Evolutionary conservation across 1,140 invertebrate genomes (phyloP).

Genomic region (Pemphigus obesinymphae): DNA sequence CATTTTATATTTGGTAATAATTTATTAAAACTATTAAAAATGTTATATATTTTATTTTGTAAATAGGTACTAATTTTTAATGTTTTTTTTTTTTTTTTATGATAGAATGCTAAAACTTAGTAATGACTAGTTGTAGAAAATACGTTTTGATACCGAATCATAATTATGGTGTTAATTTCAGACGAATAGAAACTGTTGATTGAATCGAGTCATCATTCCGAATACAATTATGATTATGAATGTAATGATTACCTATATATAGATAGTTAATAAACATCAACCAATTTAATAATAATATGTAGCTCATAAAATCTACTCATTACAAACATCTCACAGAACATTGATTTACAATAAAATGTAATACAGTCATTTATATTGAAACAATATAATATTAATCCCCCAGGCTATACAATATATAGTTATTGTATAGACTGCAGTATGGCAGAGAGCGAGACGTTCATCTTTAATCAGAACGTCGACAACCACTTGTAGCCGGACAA

Average conservation of each 20-base stretch:
- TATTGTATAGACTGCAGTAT: not conserved
- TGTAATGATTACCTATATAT: not conserved
- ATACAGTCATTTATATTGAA: not conserved
- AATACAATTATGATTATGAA: too few relatives aligned
- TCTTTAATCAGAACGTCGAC: not conserved
- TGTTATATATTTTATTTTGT: too few relatives aligned
- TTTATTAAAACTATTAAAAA: too few relatives aligned
- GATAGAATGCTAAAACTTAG: too few relatives aligned
- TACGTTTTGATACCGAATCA: not conserved
- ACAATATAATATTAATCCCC: not conserved
- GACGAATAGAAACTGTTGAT: not conserved
- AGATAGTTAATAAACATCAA: not conserved
- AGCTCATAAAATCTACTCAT: not conserved
- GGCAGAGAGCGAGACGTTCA: not conserved
- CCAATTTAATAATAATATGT: not conserved
- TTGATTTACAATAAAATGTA: not conserved
- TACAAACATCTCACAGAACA: not conserved
- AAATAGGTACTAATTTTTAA: not conserved
- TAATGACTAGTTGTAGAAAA: not conserved
- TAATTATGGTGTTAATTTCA: not conserved
- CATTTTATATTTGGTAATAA: too few relatives aligned
- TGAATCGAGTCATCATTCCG: not conserved
- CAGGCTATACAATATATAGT: not conserved
- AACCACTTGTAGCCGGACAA: constrained; percentile 16
- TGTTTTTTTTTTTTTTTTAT: not conserved